Evolutionary conservation across 2,888 invertebrate species (phyloP).

Genomic region (Osmoderma eremita): DNA sequence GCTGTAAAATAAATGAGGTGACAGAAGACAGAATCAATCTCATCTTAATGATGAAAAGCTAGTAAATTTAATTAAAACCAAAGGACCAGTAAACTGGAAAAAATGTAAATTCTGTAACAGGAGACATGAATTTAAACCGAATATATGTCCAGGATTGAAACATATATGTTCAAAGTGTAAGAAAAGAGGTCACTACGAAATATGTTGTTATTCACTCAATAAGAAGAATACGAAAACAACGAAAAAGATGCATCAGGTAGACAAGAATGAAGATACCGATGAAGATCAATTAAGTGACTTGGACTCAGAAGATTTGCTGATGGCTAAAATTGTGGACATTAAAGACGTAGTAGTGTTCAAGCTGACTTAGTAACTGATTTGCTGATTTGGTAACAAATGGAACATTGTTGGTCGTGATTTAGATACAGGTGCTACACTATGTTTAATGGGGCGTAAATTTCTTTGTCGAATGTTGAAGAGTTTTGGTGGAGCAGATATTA

Average conservation of each 20-base stretch:
- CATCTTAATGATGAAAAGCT: neutral
- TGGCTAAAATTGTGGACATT: constrained; percentile 9
- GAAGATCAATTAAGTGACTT: too few species aligned
- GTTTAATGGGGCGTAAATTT: constrained; percentile 9
- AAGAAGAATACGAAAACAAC: neutral
- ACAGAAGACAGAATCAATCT: neutral
- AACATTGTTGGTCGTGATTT: constrained; percentile 1
- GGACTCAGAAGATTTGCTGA: neutral
- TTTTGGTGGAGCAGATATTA: neutral
- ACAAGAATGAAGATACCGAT: too few species aligned
- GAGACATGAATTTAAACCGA: neutral
- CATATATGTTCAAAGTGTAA: neutral
- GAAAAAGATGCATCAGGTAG: neutral
- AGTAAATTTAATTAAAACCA: neutral
- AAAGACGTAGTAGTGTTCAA: constrained; percentile 1
- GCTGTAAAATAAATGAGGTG: constrained; percentile 7
- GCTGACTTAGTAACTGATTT: neutral
- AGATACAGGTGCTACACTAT: constrained; percentile 1
- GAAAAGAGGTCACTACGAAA: neutral
- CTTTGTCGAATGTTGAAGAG: constrained; percentile 5
- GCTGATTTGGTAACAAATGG: constrained; percentile 9
- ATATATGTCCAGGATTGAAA: neutral
- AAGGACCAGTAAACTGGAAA: neutral
- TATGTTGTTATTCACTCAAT: neutral
- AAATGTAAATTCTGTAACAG: neutral